Evolutionary conservation across 2,888 invertebrate species (phyloP).

Genomic region (Conistra vaccinii): DNA sequence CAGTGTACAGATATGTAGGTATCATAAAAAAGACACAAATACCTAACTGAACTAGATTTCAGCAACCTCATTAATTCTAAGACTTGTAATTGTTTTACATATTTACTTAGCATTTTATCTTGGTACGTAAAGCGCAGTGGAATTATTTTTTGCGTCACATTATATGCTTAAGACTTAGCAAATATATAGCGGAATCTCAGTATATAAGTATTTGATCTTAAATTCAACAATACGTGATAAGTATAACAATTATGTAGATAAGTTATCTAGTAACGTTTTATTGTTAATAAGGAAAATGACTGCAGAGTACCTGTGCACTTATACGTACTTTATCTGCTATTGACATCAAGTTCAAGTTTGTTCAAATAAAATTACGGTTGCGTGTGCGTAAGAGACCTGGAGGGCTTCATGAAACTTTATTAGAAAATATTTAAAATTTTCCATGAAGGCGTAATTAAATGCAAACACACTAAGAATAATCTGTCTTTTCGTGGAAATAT

Average conservation of each 20-base stretch:
- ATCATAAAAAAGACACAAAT: conserved; percentile 30
- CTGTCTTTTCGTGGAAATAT: neutral
- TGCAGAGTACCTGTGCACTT: neutral
- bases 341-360: conserved; percentile 24
- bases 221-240: conserved; percentile 63
- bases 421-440: neutral
- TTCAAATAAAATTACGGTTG: conserved; percentile 6
- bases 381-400: neutral
- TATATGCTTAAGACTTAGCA: conserved; percentile 43
- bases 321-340: conserved; percentile 1
- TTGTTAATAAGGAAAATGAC: conserved; percentile 35
- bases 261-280: conserved; percentile 45
- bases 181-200: conserved; percentile 46
- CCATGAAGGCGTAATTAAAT: neutral
- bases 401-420: neutral
- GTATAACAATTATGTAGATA: conserved; percentile 59
- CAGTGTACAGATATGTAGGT: conserved; percentile 3
- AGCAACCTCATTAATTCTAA: conserved; percentile 57
- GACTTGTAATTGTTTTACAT: conserved; percentile 40
- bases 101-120: conserved; percentile 64
- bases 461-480: neutral
- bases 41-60: conserved; percentile 42
- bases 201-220: conserved; percentile 59
- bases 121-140: conserved; percentile 44
- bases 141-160: conserved; percentile 62